Evolutionary conservation across 2,113 vertebrate species (phyloP).

Genomic region (Hyperoodon ampullatus): DNA sequence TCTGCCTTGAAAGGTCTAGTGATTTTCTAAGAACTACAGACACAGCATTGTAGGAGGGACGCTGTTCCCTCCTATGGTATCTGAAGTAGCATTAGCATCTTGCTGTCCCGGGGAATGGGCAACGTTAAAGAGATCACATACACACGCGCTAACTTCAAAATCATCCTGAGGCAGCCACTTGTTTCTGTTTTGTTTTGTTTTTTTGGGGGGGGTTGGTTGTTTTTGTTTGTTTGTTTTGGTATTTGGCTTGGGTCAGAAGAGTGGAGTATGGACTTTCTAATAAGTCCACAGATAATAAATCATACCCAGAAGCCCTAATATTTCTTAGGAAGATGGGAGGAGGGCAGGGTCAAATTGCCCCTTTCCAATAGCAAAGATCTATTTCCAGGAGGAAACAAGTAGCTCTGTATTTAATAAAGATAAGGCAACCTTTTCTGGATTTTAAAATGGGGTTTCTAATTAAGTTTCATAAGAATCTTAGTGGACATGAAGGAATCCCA

Average conservation of each 20-base stretch:
- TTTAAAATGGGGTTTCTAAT: constrained; percentile 15
- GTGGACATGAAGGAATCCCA: not conserved
- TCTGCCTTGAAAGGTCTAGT: not conserved
- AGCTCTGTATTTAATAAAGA: not conserved
- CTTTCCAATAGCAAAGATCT: not conserved
- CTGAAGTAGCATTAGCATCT: not conserved
- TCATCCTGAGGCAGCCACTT: not conserved
- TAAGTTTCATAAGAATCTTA: constrained; percentile 47
- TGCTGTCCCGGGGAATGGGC: not conserved
- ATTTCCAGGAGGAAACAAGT: not conserved
- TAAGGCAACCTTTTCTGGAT: not conserved
- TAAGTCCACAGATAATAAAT: not conserved
- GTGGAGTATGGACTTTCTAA: not conserved
- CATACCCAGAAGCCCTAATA: not conserved
- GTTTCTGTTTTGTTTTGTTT: not conserved
- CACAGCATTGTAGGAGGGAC: not conserved
- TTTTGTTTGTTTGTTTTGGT: not conserved
- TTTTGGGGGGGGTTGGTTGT: not conserved
- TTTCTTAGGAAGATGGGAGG: not conserved
- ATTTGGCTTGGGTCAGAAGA: not conserved
- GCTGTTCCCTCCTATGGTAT: not conserved
- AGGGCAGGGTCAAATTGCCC: not conserved
- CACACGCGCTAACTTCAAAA: not conserved
- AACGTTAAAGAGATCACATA: not conserved
- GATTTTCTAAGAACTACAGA: not conserved